Percentiles rank a stretch among this genome's conserved stretches.
These are phyloP conservation scores for Tanytarsus gracilentus DNA, from an alignment of 2,888 invertebrate genomes.

Conservation along the genomic window DNA sequence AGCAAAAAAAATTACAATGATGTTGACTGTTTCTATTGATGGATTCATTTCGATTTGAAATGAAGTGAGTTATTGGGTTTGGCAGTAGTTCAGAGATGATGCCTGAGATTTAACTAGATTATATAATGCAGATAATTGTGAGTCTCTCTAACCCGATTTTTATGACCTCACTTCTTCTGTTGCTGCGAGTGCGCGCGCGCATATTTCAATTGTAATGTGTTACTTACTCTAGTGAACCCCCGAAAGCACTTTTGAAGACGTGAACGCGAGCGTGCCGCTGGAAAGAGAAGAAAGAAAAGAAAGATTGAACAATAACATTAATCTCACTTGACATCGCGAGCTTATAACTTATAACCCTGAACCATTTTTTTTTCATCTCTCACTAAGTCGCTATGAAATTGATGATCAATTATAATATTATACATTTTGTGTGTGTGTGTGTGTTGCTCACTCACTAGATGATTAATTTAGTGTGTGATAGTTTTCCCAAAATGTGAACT, in stretches of 20 bases:
- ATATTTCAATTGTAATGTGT: too few species aligned
- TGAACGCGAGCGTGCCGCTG: too few species aligned
- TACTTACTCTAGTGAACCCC: too few species aligned
- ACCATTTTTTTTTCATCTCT: constrained; percentile 13
- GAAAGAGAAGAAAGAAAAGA: background rate
- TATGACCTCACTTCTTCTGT: constrained; percentile 19
- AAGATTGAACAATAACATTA: constrained; percentile 20
- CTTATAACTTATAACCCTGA: constrained; percentile 21
- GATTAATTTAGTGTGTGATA: constrained; percentile 22
- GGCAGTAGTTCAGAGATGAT: constrained; percentile 11
- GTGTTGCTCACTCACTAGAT: constrained; percentile 9
- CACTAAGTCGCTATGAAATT: constrained; percentile 6
- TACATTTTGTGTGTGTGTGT: constrained; percentile 3
- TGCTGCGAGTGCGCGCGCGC: background rate
- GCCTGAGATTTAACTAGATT: constrained; percentile 21
- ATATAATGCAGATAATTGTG: constrained; percentile 26
- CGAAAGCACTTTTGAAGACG: too few species aligned
- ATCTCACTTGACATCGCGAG: constrained; percentile 26
- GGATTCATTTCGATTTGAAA: background rate
- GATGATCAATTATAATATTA: constrained; percentile 23
- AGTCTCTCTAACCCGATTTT: constrained; percentile 13
- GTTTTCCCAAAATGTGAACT: constrained; percentile 20
- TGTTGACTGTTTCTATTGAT: background rate
- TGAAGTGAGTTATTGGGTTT: constrained; percentile 18
- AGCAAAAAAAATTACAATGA: too few species aligned